Base-by-base conservation (phyloP, 35 echinoderm and acorn worm species). In the Lytechinus variegatus region DNA sequence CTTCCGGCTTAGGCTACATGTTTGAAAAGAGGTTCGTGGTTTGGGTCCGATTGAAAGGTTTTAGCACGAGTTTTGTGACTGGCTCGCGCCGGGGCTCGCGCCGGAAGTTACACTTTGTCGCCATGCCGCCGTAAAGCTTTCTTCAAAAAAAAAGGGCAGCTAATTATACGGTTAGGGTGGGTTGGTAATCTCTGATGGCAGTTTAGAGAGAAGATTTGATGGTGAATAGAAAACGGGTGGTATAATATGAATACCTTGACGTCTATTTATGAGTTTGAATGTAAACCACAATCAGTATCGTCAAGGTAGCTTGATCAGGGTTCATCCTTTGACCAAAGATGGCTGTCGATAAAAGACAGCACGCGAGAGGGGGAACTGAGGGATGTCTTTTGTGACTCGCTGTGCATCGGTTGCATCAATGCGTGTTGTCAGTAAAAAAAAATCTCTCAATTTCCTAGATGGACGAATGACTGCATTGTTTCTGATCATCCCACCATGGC, bases 301-400 rank as follows among this genome's bases (percentile, higher is more conserved):
- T 90, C 88, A 90, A 52, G 88, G 88, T 54, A 90, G 88, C 66
- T 90, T 90, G 88, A 90, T 52, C 88, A 79, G 88, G 88, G 88
- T 90, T 90, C 88, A 90, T 90, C 88, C 28, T 52, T 44, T 52
- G 88, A 90, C 28, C 88, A 90, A 90, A 90, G 13, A 90, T 90
- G 27, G 87, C 87, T 10, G 87, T 33, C 24, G 61, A 19, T 71
- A 71, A 71, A 56, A 71, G 61, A 71, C 14, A 71, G 66, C 66
- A 79, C 66, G 66, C 66, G 66, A 79, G 66, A 79, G 66, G 14
- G 60, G 66, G 66, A 79, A 79, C 19, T 79, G 33, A 44, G 2
- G 66, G 61, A 16, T 79, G 66, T 79, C 66, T 79, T 79, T 79
- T 79, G 66, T 79, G 66, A 79, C 6, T 79, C 66, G 66, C 24